Base-by-base conservation (phyloP, 2,888 invertebrate species). In the Sarcophaga rosellei region DNA sequence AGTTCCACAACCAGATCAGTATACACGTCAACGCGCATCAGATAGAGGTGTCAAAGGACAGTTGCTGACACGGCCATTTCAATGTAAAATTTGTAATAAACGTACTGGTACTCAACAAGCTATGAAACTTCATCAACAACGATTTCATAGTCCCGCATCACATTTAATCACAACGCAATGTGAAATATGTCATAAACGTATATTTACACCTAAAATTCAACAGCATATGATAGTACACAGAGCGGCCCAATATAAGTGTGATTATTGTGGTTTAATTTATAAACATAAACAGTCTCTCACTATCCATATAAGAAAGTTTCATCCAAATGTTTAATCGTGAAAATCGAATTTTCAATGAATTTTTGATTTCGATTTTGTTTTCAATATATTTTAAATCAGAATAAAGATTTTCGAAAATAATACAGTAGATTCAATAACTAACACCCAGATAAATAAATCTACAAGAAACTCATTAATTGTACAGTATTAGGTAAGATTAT, bases 81-180 rank as follows among this genome's bases (percentile, higher is more conserved):
- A 79, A 3, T 79, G 79, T 23, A 72, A 79, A 23, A 23, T 6
- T 45, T 79, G 79, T 44, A 74, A 68, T 6, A 44, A 4, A 21
- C 23, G 12, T 17, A 74, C 68, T 20, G 53, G 25, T 65, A 68
- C 61, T 4, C 4, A 53, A 12, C 17, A 68, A 21, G 1, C 1
- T 11, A 74, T 81, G 68, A 53, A 62, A 62, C 59, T 23, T 4
- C 81, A 81, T 53, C 20, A 68, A 20, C 20, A 35, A 53, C 3
- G 47, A 62, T 62, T 66, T 62, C 81, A 81, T 35, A 69, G 68
- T 47, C n/a, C 74, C 6, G 68, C 68, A 61, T 17, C 65, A 4
- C 47, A 21, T 25, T 11, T 62, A 21, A 21, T 74, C 0, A 11
- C 21, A 44, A 45, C 35, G 4, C 21, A 65, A 45, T 81, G 81